Evolutionary conservation across 1,140 invertebrate species (phyloP).

Genomic region (Drosophila insularis): DNA sequence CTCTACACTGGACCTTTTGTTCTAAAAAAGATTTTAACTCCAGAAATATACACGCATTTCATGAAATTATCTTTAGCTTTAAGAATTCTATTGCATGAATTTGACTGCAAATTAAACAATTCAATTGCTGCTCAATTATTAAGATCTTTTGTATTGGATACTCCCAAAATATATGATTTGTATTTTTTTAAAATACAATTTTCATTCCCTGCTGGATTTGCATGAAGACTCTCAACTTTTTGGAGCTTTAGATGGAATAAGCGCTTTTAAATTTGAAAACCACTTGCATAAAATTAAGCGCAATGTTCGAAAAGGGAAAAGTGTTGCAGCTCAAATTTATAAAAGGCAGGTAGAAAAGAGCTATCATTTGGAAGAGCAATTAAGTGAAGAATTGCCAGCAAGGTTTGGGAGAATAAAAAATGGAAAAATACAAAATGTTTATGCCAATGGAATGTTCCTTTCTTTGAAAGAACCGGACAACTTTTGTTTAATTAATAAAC

Average conservation of each 20-base stretch:
- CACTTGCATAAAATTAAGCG: constrained; percentile 34
- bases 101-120: constrained; percentile 19
- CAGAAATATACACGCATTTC: constrained; percentile 29
- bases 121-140: too few species aligned
- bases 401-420: constrained; percentile 17
- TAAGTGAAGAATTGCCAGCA: background rate
- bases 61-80: constrained; percentile 11
- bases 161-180: constrained; percentile 28
- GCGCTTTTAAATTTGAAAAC: constrained; percentile 44
- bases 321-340: constrained; percentile 33
- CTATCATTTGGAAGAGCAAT: constrained; percentile 11
- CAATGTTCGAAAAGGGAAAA: constrained; percentile 22
- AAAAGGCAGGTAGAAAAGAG: constrained; percentile 27
- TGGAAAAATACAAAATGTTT: constrained; percentile 24
- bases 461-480: constrained; percentile 25
- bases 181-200: constrained; percentile 34
- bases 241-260: constrained; percentile 33
- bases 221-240: constrained; percentile 33
- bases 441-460: constrained; percentile 15
- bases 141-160: constrained; percentile 30
- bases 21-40: constrained; percentile 29
- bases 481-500: constrained; percentile 15
- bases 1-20: constrained; percentile 38
- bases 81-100: constrained; percentile 9
- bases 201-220: constrained; percentile 41